Base-by-base conservation (phyloP, 2,888 invertebrate genomes). In the Acholoe squamosa region DNA sequence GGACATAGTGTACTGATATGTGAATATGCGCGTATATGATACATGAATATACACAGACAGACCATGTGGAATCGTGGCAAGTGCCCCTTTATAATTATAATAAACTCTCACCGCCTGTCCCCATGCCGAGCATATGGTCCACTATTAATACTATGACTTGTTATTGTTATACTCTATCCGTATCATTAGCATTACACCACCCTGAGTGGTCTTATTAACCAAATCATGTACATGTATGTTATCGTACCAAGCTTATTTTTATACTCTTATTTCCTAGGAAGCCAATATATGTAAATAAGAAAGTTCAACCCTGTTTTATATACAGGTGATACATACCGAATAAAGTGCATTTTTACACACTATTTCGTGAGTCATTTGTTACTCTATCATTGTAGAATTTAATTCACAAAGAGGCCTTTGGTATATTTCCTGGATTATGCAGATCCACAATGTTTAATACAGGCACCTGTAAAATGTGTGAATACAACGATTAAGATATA, bases 191-290 rank as follows among this genome's bases (percentile, higher is more conserved):
- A 86, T 86, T 52, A 54, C 52, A 56, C 86, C 54, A 86, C 86
- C 86, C 56, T 54, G 86, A n/a, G 86, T 52, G 56, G 54, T 28
- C 25, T 54, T 54, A 52, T 56, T 54, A 25, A 54, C 52, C 19
- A 52, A 31, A 86, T 56, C 28, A 86, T 86, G 86, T 86, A 86
- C 86, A 86, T 86, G 86, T 86, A 86, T 86, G 86, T 86, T 86
- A 86, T 22, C 54, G 86, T 54, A 86, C 54, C 86, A 86, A 86
- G 86, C 86, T 86, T 86, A 86, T 86, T 86, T 86, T 86, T 86
- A 86, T 86, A 86, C 86, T 86, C 86, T 86, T 86, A 86, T 86
- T 54, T 86, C 54, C 54, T 86, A 86, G 86, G 86, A 54, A 52
- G 54, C 54, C 31, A 56, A 86, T 86, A 86, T 86, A 86, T 86